Evolutionary conservation across 2,888 invertebrate species (phyloP).

Genomic region (Strigamia maritima): DNA sequence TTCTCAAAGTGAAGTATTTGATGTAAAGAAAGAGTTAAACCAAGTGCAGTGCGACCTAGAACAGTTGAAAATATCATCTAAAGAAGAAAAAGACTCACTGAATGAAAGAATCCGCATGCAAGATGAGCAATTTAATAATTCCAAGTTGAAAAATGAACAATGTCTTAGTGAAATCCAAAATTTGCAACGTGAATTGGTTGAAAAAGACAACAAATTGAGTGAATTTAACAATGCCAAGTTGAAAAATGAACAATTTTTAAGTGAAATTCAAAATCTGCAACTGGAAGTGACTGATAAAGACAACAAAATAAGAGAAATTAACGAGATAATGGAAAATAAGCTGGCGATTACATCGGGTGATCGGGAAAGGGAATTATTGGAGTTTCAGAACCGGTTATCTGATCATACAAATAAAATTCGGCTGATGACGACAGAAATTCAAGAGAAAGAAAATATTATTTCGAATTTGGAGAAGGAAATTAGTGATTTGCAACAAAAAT

Average conservation of each 20-base stretch:
- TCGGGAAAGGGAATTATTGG: background rate
- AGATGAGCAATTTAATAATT: background rate
- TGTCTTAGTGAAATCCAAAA: background rate
- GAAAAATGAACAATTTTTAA: background rate
- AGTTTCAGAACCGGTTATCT: background rate
- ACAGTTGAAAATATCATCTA: background rate
- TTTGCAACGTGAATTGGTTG: background rate
- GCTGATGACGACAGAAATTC: slow-evolving; percentile 60
- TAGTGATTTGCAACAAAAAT: background rate
- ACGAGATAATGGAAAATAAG: slow-evolving; percentile 1
- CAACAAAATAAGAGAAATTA: background rate
- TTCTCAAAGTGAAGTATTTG: background rate
- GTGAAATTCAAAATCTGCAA: background rate
- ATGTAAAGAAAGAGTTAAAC: slow-evolving; percentile 7
- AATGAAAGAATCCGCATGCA: background rate
- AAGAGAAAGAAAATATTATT: slow-evolving; percentile 52
- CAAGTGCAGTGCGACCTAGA: background rate
- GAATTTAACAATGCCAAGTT: background rate
- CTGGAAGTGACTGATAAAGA: background rate
- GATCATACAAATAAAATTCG: slow-evolving; percentile 58
- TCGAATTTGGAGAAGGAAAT: slow-evolving; percentile 14
- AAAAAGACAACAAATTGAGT: background rate
- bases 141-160: background rate
- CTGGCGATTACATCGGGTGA: background rate
- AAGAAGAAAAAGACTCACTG: background rate